Conservation (phyloP, 2,113 vertebrate genomes). For the Ctenodactylus gundi region DNA sequence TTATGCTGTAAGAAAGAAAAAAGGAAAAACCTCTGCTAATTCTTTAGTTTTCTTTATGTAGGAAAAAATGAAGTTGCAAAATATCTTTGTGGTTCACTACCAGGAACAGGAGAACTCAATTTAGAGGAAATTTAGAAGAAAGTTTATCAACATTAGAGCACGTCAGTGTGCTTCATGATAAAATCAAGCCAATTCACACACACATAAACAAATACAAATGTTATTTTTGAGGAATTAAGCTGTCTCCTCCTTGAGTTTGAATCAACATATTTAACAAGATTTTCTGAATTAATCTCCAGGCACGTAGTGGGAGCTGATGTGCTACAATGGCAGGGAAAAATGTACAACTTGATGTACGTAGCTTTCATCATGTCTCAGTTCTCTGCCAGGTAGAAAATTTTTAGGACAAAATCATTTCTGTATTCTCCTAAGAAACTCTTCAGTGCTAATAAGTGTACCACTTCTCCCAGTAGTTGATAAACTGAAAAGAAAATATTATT, state of each 20-base stretch:
- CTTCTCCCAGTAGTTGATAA: slow-evolving; percentile 47
- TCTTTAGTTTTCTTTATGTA: not conserved
- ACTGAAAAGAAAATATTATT: slow-evolving; percentile 54
- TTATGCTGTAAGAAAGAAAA: not conserved
- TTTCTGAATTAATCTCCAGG: slow-evolving; percentile 45
- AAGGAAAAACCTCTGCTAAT: not conserved
- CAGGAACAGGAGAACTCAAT: not conserved
- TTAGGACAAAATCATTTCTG: slow-evolving; percentile 44
- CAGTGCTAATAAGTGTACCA: slow-evolving; percentile 10
- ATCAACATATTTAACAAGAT: not conserved
- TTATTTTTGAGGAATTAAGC: not conserved
- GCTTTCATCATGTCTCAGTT: not conserved
- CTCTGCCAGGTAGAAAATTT: slow-evolving; percentile 46
- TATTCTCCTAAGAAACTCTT: slow-evolving; percentile 42
- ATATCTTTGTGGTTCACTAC: not conserved
- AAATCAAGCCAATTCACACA: slow-evolving; percentile 1
- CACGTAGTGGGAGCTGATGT: not conserved
- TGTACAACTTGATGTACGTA: not conserved
- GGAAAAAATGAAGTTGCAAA: slow-evolving; percentile 16
- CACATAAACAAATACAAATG: not conserved
- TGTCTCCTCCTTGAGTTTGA: not conserved
- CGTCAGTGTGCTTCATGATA: not conserved
- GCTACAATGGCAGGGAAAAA: not conserved
- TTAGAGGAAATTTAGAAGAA: not conserved
- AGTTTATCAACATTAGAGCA: not conserved